phyloP scores from a whole-genome alignment of 1,140 invertebrate genomes.

The Neocloeon triangulifer region DNA sequence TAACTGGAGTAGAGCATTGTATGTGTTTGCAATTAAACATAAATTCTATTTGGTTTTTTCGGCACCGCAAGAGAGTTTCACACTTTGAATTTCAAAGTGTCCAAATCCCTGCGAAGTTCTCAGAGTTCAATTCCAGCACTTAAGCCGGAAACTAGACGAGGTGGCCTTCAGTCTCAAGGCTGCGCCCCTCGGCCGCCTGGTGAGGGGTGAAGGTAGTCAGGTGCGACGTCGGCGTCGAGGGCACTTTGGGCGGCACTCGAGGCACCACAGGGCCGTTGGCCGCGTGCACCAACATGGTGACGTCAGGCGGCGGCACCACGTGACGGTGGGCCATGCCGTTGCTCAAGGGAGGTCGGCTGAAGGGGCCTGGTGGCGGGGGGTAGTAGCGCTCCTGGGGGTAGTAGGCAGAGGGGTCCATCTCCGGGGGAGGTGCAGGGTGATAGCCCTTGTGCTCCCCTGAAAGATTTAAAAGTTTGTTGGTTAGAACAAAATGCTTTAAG shows the following conservation, averaged over 20 bases:
- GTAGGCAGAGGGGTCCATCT: conserved; percentile 13
- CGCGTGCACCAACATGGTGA: conserved; percentile 15
- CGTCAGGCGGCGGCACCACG: conserved; percentile 13
- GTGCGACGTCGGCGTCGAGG: conserved; percentile 11
- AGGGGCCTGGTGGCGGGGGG: conserved; percentile 16
- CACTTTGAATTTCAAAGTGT: too few species aligned
- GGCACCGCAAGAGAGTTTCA: too few species aligned
- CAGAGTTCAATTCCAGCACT: too few species aligned
- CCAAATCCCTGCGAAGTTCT: too few species aligned
- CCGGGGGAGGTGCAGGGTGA: conserved; percentile 8
- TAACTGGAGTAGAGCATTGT: too few species aligned
- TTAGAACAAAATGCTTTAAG: not conserved
- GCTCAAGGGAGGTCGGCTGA: conserved; percentile 11
- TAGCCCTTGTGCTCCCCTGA: not conserved
- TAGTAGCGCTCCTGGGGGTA: conserved; percentile 19
- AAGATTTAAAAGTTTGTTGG: not conserved
- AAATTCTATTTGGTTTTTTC: too few species aligned
- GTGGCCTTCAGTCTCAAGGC: conserved; percentile 18
- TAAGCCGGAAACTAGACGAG: conserved; percentile 19
- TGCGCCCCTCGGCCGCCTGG: conserved; percentile 13
- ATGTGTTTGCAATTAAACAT: too few species aligned
- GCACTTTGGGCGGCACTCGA: conserved; percentile 8
- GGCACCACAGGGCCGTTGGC: conserved; percentile 5
- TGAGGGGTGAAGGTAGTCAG: conserved; percentile 19
- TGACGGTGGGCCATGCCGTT: conserved; percentile 13